phyloP scores from a whole-genome alignment of 2,888 invertebrate genomes.

The Steinernema hermaphroditum region DNA sequence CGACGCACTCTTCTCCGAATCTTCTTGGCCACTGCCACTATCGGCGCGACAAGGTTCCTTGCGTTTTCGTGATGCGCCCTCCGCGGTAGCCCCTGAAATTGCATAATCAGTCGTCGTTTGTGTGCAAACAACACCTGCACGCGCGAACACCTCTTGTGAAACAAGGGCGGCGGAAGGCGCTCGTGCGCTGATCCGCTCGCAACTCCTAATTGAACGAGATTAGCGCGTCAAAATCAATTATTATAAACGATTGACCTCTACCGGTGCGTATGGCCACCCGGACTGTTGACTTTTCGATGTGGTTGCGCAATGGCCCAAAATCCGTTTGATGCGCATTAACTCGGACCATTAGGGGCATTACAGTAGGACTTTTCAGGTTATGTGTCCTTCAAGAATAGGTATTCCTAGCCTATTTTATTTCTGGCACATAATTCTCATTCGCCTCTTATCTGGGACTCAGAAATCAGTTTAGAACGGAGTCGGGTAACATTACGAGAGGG shows the following conservation, averaged over 20 bases:
- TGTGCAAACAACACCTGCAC: slow-evolving; percentile 29
- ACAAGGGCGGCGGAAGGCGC: not conserved
- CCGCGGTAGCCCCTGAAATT: not conserved
- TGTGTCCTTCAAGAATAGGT: too few species aligned
- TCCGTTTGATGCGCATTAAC: slow-evolving; percentile 15
- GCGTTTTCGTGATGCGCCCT: not conserved
- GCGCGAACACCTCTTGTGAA: slow-evolving; percentile 20
- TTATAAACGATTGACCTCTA: slow-evolving; percentile 25
- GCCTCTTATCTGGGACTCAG: too few species aligned
- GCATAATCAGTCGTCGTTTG: slow-evolving; percentile 5
- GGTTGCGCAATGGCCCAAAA: slow-evolving; percentile 13
- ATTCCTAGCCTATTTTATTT: too few species aligned
- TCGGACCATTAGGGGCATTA: not conserved
- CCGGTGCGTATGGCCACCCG: slow-evolving; percentile 19
- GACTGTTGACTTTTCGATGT: slow-evolving; percentile 24
- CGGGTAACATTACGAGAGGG: too few species aligned
- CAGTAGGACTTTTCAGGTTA: too few species aligned
- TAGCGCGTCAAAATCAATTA: slow-evolving; percentile 26
- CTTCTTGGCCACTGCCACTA: not conserved
- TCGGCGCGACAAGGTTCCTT: not conserved
- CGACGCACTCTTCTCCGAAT: not conserved
- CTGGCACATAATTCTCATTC: too few species aligned
- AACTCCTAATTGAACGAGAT: slow-evolving; percentile 21
- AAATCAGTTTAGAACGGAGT: too few species aligned
- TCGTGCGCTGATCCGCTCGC: not conserved